Base-by-base conservation (phyloP, 2,888 invertebrate species). In the Metopia argyrocephala region DNA sequence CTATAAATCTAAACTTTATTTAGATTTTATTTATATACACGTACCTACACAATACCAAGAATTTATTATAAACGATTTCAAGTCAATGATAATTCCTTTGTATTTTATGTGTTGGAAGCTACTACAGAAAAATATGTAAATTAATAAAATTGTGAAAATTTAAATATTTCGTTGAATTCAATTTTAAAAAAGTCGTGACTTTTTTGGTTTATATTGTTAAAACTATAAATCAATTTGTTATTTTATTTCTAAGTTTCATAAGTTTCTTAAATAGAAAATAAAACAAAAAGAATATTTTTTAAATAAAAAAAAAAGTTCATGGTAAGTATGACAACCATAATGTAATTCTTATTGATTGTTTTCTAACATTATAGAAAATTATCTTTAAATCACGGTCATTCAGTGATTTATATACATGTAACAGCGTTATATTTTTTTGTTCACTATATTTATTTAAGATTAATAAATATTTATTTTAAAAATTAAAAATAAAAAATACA, bases 141-240 rank as follows among this genome's bases (percentile, higher is more conserved):
- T 65, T 28, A 52, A 59, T 79, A 64, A 59, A 59, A 69, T 79
- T 69, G 61, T 68, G 27, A 52, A 46, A 48, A 62, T 27, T 45
- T 15, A 61, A 56, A 52, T 59, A 45, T 57, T n/a, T 78, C 45
- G 38, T 79, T 64, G 12, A 57, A 74, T 69, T 74, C 52, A 79
- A 69, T 74, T 69, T 56, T 45, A 74, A 76, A 69, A 74, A 69
- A 68, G 73, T 79, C 74, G 59, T 57, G 2, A 3, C 15, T 74
- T 46, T 69, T 79, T 64, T 64, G 69, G 56, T 59, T 31, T 64
- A 65, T 64, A 56, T 64, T 69, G 7, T 57, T 62, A 50, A 12
- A 57, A 31, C 48, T 48, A 69, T 79, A 74, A 79, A 79, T 79
- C 78, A 74, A 79, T 79, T 79, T 74, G 78, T 56, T 38, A 12